phyloP scores from a whole-genome alignment of 2,113 vertebrate genomes.

The Panthera leo region DNA sequence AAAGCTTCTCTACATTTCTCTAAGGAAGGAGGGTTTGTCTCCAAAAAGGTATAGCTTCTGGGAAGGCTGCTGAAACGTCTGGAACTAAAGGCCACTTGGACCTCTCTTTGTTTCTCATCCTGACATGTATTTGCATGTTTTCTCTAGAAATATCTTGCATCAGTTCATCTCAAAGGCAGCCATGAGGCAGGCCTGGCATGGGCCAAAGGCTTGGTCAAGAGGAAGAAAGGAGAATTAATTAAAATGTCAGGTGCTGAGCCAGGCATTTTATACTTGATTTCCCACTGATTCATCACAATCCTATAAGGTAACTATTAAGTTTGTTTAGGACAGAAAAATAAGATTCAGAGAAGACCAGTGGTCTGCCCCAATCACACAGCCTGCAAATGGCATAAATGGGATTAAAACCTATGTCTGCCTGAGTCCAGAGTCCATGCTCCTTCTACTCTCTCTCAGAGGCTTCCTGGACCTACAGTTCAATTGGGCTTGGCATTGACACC shows the following conservation, averaged over 20 bases:
- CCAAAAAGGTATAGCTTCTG: not conserved
- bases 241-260: not conserved
- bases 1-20: not conserved
- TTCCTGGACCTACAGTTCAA: not conserved
- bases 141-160: not conserved
- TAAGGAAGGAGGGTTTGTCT: not conserved
- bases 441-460: not conserved
- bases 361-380: not conserved
- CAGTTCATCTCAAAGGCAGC: not conserved
- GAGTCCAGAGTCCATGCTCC: not conserved
- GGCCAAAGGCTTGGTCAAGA: not conserved
- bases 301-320: not conserved
- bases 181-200: not conserved
- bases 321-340: not conserved
- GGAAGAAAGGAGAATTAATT: not conserved
- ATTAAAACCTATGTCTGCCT: not conserved
- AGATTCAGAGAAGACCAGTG: not conserved
- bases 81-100: not conserved
- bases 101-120: not conserved
- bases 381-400: not conserved
- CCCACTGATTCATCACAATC: not conserved
- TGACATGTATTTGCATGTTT: not conserved
- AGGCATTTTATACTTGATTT: slow-evolving; percentile 21
- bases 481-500: not conserved
- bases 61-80: not conserved